These are phyloP conservation scores for Bacillus rossius DNA, from an alignment of 1,140 invertebrate species.

Conservation along the genomic window DNA sequence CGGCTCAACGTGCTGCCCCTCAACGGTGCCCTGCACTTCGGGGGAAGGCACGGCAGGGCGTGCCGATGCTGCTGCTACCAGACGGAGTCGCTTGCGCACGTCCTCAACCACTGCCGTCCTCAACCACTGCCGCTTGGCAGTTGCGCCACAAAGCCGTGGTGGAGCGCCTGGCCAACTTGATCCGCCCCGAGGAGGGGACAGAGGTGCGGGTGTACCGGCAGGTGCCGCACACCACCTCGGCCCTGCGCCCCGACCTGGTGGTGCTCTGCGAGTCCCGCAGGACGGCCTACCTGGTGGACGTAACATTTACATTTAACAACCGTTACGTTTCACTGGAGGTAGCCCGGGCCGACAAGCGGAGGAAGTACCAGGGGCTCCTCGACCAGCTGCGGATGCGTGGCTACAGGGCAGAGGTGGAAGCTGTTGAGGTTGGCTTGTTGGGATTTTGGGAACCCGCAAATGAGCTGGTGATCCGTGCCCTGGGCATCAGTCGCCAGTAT, in stretches of 20 bases:
- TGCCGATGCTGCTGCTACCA: neutral
- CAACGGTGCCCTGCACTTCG: conserved; percentile 11
- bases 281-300: conserved; percentile 28
- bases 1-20: no score
- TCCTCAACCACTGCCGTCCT: neutral
- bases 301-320: conserved; percentile 39
- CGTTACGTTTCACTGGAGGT: conserved; percentile 18
- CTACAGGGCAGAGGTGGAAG: conserved; percentile 19
- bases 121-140: conserved; percentile 13
- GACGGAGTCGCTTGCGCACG: no score
- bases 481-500: conserved; percentile 14
- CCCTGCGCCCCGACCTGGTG: conserved; percentile 31
- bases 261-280: conserved; percentile 22
- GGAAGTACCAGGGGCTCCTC: conserved; percentile 6
- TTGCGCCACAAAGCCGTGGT: conserved; percentile 18
- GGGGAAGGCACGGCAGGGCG: no score
- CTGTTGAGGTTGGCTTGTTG: conserved; percentile 27
- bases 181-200: conserved; percentile 13
- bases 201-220: neutral
- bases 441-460: conserved; percentile 28
- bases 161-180: conserved; percentile 3
- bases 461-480: conserved; percentile 14
- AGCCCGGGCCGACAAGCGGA: conserved; percentile 1
- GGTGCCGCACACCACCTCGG: neutral
- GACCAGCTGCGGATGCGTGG: conserved; percentile 12